Evolutionary conservation across 2,113 vertebrate species (phyloP), one percentile per base, ranked within the genome.

Genomic region (Zeus faber): DNA sequence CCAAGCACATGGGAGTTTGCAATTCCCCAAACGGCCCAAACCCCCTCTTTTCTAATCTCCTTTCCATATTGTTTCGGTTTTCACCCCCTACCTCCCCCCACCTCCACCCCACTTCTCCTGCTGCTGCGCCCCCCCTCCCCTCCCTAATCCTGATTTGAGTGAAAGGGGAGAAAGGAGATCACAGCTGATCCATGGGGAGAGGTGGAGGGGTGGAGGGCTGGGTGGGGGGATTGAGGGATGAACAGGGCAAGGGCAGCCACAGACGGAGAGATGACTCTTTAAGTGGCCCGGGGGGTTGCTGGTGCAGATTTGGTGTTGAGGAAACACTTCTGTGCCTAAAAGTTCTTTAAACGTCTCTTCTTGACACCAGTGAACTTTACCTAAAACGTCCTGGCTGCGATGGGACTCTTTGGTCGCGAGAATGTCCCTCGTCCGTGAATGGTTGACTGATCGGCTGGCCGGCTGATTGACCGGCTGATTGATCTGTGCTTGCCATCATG

Each of bases 31-130:
- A 83, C 83, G 5, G 66, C 84, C 69, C 73, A 72, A 82, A 85
- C 85, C 85, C 83, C 83, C 79, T 68, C 75, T 84, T 87, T 89
- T 88, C 85, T 90, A 89, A 91, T 91, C 89, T 88, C 80, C 73
- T 87, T 84, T 77, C 83, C 86, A 86, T 89, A 89, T 90, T 91
- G 88, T 88, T 86, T 82, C 79, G 86, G 82, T 80, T 81, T 78
- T 70, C 64, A 49, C 46, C 52, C 37, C 57, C 46, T 16, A 56
- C 33, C 70, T 65, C 63, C 71, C 45, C 16, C 10, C 48, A 41
- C 58, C 60, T 46, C 61, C 45, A 3, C 43, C 9, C 5, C 58
- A 60, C 72, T 76, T 18, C 79, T 67, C 33, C 76, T 66, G 48
- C 77, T 63, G 53, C 54, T 46, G 17, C 55, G 5, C 35, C 27